Base-by-base conservation (phyloP, 1,140 invertebrate genomes). In the Lanistes nyassanus region DNA sequence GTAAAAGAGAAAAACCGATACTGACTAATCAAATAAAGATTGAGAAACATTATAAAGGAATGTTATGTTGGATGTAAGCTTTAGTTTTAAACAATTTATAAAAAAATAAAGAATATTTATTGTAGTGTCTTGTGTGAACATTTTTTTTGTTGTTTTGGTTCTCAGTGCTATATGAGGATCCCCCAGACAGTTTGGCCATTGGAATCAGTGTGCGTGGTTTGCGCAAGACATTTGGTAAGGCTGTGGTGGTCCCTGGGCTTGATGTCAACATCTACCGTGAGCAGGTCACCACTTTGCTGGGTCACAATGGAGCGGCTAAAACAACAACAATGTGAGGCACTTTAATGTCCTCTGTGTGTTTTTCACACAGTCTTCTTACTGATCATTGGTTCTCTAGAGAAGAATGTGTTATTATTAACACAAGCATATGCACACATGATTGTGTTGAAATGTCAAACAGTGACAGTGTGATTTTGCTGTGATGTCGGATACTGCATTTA, bases 261-360 rank as follows among this genome's bases (percentile, higher is more conserved):
- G 94, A 90, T 47, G 84, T 95, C 51, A 93, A 94, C 81, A 90
- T 95, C 11, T 92, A 92, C 78, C 91, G 91, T 72, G 91, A 91
- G 6, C 91, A 92, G 81, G 90, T 93, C 21, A 91, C 91, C 21
- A 89, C 90, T 1, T 82, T 92, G 0, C 85, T 92, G 1, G 92
- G 92, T 6, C 91, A 92, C 78, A 92, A 92, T 83, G 92, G 92
- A 23, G 92, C 92, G 72, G 92, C 92, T 58, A 92, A 92, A 82
- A 92, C 90, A 34, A 92, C 91, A 2, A 90, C 91, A 4, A 90
- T 93, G 86, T 94, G 81, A 80, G 83, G 19, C 74, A 58, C n/a
- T 76, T 29, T 19, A 9, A 4, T 29, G 34, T 74, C 31, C 13
- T 39, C 23, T 23, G 62, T n/a, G 39, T 51, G 13, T 26, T 53